Base-by-base conservation (phyloP, 1,140 invertebrate species). In the Drusus annulatus region DNA sequence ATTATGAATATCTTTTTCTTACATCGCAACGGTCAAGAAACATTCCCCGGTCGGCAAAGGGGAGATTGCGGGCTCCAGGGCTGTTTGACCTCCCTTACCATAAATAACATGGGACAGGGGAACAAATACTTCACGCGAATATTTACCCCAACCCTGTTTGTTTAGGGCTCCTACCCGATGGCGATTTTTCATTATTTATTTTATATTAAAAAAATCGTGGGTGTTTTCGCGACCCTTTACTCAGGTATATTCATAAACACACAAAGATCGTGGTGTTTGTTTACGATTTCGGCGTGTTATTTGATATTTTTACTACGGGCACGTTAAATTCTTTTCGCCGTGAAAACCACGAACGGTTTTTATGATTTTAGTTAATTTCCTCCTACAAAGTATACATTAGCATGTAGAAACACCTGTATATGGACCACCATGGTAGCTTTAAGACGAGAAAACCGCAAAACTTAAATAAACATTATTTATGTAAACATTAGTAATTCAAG, bases 111-210 rank as follows among this genome's bases (percentile, higher is more conserved):
- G 21, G 54, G n/a, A 21, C 25, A 68, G 52, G 76, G 80, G 78
- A 73, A 82, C 74, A 73, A 78, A 78, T 73, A 82, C 76, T 71
- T 56, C 7, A 58, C 79, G 81, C 81, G 81, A 83, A 83, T 83
- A 83, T 83, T 83, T 83, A 77, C 56, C 69, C 65, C 50, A 54
- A 51, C 51, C 45, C 15, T 83, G 71, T 83, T 83, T 80, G 69
- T 78, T 83, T 83, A 83, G 81, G 81, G 68, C 36, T 76, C 63
- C 79, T 79, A 80, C 76, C 79, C 31, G 23, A 21, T 62, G 71
- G 54, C 28, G 50, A 62, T 81, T 69, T 60, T 74, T 78, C 56
- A 15, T 36, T 83, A 76, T 83, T 83, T 83, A 80, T 83, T 80
- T 80, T 83, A 78, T 80, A 75, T 78, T 58, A 36, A 60, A 19